Evolutionary conservation across 2,888 invertebrate species (phyloP).

Genomic region (Dascillus cervinus): DNA sequence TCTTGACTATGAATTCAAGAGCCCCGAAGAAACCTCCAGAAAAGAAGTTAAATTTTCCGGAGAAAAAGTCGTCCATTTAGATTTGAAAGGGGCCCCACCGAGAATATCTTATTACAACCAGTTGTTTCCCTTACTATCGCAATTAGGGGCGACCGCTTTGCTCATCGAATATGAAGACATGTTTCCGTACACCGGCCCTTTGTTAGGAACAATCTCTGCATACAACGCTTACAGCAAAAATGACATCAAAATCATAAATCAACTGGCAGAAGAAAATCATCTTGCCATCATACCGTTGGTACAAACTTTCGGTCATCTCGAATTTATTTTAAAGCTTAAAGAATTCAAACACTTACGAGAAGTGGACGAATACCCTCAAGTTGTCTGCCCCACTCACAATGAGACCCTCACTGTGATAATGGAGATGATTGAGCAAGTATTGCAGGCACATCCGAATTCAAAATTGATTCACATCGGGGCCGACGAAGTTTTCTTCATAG

Average conservation of each 20-base stretch:
- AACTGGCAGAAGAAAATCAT: constrained; percentile 48
- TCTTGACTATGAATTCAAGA: too few species aligned
- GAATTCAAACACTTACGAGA: constrained; percentile 62
- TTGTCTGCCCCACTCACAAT: constrained; percentile 62
- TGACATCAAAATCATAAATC: constrained; percentile 46
- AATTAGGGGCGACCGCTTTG: constrained; percentile 67
- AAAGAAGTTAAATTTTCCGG: constrained; percentile 18
- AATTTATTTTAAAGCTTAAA: constrained; percentile 66
- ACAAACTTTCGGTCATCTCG: constrained; percentile 83
- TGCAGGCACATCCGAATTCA: constrained; percentile 47
- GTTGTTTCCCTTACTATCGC: constrained; percentile 54
- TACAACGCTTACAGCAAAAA: constrained; percentile 54
- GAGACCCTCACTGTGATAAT: constrained; percentile 51
- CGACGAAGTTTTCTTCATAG: constrained; percentile 72
- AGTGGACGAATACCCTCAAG: constrained; percentile 49
- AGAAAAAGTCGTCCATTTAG: constrained; percentile 69
- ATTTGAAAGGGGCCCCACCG: constrained; percentile 78
- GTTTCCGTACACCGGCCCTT: constrained; percentile 65
- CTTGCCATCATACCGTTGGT: constrained; percentile 70
- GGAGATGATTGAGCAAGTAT: constrained; percentile 65
- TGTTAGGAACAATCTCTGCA: constrained; percentile 52
- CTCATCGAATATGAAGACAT: constrained; percentile 83
- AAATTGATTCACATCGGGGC: constrained; percentile 65
- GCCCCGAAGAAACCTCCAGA: too few species aligned
- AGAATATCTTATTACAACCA: constrained; percentile 53